A percentile compares a stretch with the other conserved stretches of the same genome.
Evolutionary conservation across 2,888 invertebrate species (phyloP).

Genomic region (Thecophora atra): DNA sequence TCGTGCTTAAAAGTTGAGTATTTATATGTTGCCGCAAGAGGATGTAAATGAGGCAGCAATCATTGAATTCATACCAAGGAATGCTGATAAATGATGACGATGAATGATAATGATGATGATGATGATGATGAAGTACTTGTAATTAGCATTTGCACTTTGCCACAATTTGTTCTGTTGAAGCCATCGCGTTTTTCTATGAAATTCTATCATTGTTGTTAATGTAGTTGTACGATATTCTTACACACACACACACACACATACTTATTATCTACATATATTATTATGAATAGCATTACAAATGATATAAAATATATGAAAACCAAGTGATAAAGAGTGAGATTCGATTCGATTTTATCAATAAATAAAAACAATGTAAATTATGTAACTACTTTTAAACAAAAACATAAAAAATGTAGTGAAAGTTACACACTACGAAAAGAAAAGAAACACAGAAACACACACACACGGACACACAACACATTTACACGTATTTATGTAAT

Average conservation of each 20-base stretch:
- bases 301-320: constrained; percentile 49
- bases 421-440: not conserved
- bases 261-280: constrained; percentile 25
- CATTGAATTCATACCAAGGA: not conserved
- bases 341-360: constrained; percentile 61
- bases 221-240: constrained; percentile 46
- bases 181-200: constrained; percentile 36
- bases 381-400: constrained; percentile 8
- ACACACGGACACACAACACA: constrained; percentile 1
- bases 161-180: constrained; percentile 32
- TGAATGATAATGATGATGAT: not conserved
- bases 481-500: not conserved
- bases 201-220: constrained; percentile 56
- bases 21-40: not conserved
- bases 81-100: no score
- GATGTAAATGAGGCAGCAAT: not conserved
- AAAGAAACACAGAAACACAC: constrained; percentile 1
- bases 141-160: constrained; percentile 28
- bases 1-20: not conserved
- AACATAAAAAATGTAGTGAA: not conserved
- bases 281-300: constrained; percentile 44
- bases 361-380: constrained; percentile 16
- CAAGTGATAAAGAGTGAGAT: constrained; percentile 66
- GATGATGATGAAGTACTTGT: constrained; percentile 11
- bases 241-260: constrained; percentile 6